Conservation (phyloP, 2,888 invertebrate species). For the Aphidius colemani region DNA sequence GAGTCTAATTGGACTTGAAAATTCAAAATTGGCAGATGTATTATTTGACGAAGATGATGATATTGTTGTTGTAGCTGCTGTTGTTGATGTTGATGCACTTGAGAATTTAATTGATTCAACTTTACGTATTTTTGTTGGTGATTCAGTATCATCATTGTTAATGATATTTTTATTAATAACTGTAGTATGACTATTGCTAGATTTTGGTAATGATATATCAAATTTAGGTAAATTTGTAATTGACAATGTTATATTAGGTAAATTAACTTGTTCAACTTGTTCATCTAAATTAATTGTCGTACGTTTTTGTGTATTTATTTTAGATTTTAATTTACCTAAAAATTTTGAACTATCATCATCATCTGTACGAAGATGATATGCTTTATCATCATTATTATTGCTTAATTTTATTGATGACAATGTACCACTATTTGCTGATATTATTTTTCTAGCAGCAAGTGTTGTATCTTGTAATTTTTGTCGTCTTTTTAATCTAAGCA, state of each 20-base stretch:
- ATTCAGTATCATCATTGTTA: no score
- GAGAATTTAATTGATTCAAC: no score
- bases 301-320: slow-evolving; percentile 44
- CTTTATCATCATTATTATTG: slow-evolving; percentile 27
- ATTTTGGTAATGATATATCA: slow-evolving; percentile 60
- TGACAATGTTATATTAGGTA: slow-evolving; percentile 64
- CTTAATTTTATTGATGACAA: background rate
- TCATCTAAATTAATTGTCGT: slow-evolving; percentile 50
- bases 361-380: slow-evolving; percentile 52
- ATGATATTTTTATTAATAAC: slow-evolving; percentile 5
- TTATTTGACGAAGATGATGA: background rate
- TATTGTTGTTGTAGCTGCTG: background rate
- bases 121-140: no score
- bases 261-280: slow-evolving; percentile 60
- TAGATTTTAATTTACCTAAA: slow-evolving; percentile 60
- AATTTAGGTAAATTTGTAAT: slow-evolving; percentile 66
- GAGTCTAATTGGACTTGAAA: slow-evolving; percentile 60
- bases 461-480: slow-evolving; percentile 68
- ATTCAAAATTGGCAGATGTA: slow-evolving; percentile 42
- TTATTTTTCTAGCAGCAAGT: slow-evolving; percentile 67
- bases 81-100: slow-evolving; percentile 11
- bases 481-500: slow-evolving; percentile 66
- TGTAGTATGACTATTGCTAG: slow-evolving; percentile 12
- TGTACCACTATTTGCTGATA: slow-evolving; percentile 57
- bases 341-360: slow-evolving; percentile 52